Evolutionary conservation across 2,113 vertebrate species (phyloP), one percentile per base, ranked within the genome.

Genomic region (Camelus bactrianus): DNA sequence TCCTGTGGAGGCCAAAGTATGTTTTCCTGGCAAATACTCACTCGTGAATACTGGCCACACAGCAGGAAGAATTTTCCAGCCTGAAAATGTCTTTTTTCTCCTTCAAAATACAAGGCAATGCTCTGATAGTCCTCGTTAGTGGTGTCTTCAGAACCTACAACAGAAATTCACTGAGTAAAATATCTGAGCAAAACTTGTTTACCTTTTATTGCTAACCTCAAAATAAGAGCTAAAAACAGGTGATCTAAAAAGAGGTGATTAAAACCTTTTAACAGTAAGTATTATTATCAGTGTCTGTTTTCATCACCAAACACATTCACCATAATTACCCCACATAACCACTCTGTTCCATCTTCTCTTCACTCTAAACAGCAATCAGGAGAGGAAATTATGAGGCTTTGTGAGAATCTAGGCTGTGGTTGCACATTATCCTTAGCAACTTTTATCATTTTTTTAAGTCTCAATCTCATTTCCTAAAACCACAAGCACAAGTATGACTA

Each of bases 101-200:
- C 99, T 98, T 99, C 99, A 97, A 99, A 99, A 98, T 99, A 99
- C 0, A 99, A 99, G 19, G 99, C 99, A 0, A 99, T 99, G 97
- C 99, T 99, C 98, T 99, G 99, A 97, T 99, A 99, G 96, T 99
- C 99, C 97, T 99, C 99, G 93, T 98, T 99, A 26, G 98, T 99
- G 0, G 99, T 99, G 38, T 98, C 98, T 97, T 99, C 99, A 70
- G 99, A 99, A 93, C 99, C 99, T 99, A 97, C 46, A 98, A 97
- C 0, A 98, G 38, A 97, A 6, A 87, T 56, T 92, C 16, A 67
- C 0, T 32, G 94, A 93, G 26, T 24, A 81, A 0, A 93, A 48
- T 32, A 89, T 22, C 8, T 14, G 24, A 90, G 73, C n/a, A 58
- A 87, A 92, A 89, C 8, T 58, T 72, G 56, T 52, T 69, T 69